Percentiles rank a stretch among this genome's conserved stretches.
phyloP scores from a whole-genome alignment of 2,113 vertebrate species.

The Cettia cetti region DNA sequence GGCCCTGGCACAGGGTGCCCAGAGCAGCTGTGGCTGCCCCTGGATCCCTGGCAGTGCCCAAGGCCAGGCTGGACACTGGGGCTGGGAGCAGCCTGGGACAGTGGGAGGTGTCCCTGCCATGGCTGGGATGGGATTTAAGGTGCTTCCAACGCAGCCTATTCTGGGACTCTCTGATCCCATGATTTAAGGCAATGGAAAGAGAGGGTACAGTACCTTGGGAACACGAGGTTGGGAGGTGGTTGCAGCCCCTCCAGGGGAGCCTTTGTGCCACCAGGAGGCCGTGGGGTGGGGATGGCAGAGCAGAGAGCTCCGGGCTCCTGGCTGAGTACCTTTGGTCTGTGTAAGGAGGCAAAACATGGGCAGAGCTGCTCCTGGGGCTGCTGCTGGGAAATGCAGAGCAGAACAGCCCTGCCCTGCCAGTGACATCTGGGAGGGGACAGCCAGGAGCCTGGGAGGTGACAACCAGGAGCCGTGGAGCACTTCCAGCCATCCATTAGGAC shows the following conservation, averaged over 20 bases:
- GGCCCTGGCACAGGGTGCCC: not conserved
- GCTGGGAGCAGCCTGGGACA: not conserved
- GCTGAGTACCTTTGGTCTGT: not conserved
- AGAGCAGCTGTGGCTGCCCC: not conserved
- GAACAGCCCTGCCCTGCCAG: not conserved
- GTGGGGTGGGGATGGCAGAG: not conserved
- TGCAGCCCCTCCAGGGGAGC: not conserved
- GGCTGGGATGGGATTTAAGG: not conserved
- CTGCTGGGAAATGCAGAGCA: not conserved
- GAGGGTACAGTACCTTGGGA: not conserved
- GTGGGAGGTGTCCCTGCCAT: not conserved
- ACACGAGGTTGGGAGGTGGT: not conserved
- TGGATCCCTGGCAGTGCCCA: not conserved
- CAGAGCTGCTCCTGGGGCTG: not conserved
- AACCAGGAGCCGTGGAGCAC: not conserved
- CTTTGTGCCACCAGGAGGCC: not conserved
- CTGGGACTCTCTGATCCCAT: not conserved
- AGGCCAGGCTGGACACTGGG: not conserved
- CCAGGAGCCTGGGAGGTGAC: not conserved
- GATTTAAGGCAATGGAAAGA: not conserved
- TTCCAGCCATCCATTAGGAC: not conserved
- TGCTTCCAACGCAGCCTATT: not conserved
- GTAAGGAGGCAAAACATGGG: not conserved
- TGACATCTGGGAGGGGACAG: not conserved
- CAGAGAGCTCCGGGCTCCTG: accelerated